These are phyloP conservation scores for Varanus komodoensis DNA, from an alignment of 2,113 vertebrate genomes.

Conservation along the genomic window DNA sequence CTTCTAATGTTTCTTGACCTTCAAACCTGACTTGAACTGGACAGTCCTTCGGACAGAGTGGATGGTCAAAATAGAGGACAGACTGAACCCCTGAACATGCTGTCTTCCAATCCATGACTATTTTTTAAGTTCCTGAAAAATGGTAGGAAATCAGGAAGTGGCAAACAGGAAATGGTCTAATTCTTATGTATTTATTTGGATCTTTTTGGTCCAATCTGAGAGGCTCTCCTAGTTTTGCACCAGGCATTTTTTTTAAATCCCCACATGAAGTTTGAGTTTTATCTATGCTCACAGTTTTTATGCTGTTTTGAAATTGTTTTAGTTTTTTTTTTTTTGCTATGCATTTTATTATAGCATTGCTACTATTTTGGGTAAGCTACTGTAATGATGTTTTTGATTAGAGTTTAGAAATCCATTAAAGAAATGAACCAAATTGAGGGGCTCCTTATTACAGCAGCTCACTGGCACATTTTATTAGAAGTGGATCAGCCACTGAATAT, in stretches of 20 bases:
- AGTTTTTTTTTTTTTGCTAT: not conserved
- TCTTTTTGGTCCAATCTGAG: not conserved
- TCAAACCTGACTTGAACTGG: too few relatives aligned
- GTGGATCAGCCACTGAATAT: not conserved
- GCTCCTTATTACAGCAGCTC: not conserved
- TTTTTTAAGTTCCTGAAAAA: not conserved
- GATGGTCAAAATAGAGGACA: too few relatives aligned
- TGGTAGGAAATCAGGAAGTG: not conserved
- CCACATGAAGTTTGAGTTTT: not conserved
- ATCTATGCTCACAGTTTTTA: not conserved
- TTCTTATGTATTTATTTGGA: too few relatives aligned
- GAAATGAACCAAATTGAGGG: not conserved
- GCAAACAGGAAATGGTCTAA: not conserved
- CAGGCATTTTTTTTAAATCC: too few relatives aligned
- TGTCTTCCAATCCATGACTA: too few relatives aligned
- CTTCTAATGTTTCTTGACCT: too few relatives aligned
- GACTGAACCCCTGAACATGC: too few relatives aligned
- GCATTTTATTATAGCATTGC: not conserved
- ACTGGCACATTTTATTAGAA: not conserved
- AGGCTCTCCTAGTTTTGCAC: not conserved
- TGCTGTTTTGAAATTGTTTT: not conserved
- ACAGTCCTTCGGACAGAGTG: too few relatives aligned
- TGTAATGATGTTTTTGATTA: not conserved
- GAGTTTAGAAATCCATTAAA: not conserved
- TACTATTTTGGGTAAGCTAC: not conserved